These are phyloP conservation scores for Actinostola sp. DNA, from an alignment of 92 coral and sea anemone species.

Conservation along the genomic window DNA sequence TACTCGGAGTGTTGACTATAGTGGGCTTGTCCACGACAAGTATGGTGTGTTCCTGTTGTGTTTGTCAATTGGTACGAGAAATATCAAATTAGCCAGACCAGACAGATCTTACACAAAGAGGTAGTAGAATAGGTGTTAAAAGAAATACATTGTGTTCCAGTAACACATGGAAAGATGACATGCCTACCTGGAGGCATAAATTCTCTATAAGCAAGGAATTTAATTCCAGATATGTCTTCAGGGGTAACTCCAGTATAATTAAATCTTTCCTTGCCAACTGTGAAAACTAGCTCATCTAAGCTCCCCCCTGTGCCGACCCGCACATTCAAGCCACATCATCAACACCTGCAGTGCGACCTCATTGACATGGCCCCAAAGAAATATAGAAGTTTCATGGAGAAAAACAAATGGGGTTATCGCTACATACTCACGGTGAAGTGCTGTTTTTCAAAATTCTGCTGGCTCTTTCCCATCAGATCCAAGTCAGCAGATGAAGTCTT, in stretches of 20 bases:
- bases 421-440: slow-evolving; percentile 31
- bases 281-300: slow-evolving; percentile 13
- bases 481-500: slow-evolving; percentile 18
- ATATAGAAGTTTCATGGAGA: slow-evolving; percentile 15
- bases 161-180: background rate
- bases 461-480: slow-evolving; percentile 19
- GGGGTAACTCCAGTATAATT: background rate
- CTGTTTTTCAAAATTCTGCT: slow-evolving; percentile 32
- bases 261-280: slow-evolving; percentile 1
- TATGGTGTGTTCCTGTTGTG: slow-evolving; percentile 7
- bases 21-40: background rate
- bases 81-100: background rate
- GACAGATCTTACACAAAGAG: background rate
- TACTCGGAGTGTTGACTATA: too few relatives aligned
- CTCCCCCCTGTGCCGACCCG: slow-evolving; percentile 20
- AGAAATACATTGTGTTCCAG: background rate
- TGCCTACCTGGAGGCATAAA: slow-evolving; percentile 28
- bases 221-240: slow-evolving; percentile 12
- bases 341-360: slow-evolving; percentile 21
- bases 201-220: slow-evolving; percentile 4
- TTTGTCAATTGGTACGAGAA: background rate
- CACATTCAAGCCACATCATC: slow-evolving; percentile 3
- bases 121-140: background rate
- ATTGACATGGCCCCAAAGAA: slow-evolving; percentile 40
- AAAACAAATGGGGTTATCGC: slow-evolving; percentile 27